phyloP scores from a whole-genome alignment of 2,113 vertebrate species.

The Oncorhynchus mykiss region DNA sequence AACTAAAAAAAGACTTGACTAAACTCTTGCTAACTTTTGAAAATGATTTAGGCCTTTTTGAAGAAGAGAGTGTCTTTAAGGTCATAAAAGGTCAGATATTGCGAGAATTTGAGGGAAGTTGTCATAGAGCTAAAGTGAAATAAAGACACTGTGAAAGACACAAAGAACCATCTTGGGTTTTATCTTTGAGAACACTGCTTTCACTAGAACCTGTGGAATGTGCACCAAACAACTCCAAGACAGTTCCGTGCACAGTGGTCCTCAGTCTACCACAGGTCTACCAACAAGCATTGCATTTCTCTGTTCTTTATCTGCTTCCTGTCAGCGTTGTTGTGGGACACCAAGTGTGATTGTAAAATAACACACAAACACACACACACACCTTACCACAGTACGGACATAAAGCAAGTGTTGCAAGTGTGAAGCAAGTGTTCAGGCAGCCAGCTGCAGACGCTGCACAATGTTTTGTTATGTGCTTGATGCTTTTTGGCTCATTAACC shows the following conservation, averaged over 20 bases:
- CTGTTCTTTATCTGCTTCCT: constrained; percentile 47
- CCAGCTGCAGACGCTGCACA: background rate
- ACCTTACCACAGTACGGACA: background rate
- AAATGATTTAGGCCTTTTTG: background rate
- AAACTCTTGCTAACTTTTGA: background rate
- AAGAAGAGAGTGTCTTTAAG: background rate
- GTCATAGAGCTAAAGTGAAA: constrained; percentile 1
- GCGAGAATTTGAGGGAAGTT: background rate
- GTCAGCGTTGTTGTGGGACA: constrained; percentile 48
- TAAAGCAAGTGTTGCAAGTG: too few relatives aligned
- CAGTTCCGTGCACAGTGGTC: constrained; percentile 6
- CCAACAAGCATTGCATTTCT: constrained; percentile 11
- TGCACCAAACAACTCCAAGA: constrained; percentile 8
- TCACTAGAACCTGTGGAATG: constrained; percentile 10
- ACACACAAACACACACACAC: constrained; percentile 16
- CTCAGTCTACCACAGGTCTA: constrained; percentile 17
- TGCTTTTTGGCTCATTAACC: background rate
- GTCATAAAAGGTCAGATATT: background rate
- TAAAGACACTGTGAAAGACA: background rate
- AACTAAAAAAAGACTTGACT: background rate
- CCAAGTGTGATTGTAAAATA: constrained; percentile 27
- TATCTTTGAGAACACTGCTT: constrained; percentile 13
- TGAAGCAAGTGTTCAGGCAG: background rate
- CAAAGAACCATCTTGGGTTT: background rate
- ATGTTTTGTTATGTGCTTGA: background rate